A percentile compares a stretch with the other conserved stretches of the same genome.
These are phyloP conservation scores for Rotaria socialis DNA, from an alignment of 2,888 invertebrate genomes.

Conservation along the genomic window DNA sequence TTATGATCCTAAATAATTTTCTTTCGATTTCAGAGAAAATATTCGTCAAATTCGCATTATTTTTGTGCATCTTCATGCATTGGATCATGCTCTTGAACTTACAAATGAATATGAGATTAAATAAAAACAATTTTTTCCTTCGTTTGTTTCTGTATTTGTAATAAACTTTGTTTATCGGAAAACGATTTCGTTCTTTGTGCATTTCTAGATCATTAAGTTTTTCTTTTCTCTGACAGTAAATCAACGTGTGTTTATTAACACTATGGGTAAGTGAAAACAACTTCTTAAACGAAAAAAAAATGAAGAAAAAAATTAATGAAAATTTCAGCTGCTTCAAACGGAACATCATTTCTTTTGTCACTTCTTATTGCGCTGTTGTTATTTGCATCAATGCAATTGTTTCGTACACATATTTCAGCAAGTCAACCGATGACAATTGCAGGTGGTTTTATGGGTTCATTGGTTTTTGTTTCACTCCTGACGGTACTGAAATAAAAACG, in stretches of 20 bases:
- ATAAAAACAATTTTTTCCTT: background rate
- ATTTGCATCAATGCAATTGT: conserved; percentile 88
- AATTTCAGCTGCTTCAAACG: conserved; percentile 54
- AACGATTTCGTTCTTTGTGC: background rate
- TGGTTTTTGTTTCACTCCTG: conserved; percentile 76
- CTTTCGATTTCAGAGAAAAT: background rate
- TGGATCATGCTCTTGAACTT: background rate
- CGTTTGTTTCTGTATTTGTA: background rate
- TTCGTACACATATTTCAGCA: conserved; percentile 73
- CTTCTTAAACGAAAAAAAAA: background rate
- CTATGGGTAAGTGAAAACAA: background rate
- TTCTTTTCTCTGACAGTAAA: background rate
- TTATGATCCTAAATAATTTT: background rate
- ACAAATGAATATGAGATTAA: conserved; percentile 12
- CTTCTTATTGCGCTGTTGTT: conserved; percentile 75
- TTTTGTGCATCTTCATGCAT: background rate
- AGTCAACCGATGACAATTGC: conserved; percentile 78
- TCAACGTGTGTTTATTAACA: background rate
- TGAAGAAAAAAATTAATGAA: background rate
- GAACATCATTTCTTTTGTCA: conserved; percentile 64
- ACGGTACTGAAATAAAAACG: conserved; percentile 63
- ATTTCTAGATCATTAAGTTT: background rate
- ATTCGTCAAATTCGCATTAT: conserved; percentile 31
- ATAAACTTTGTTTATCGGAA: background rate
- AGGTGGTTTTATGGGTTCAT: conserved; percentile 80